phyloP scores from a whole-genome alignment of 2,113 vertebrate species.

The Pipa parva region DNA sequence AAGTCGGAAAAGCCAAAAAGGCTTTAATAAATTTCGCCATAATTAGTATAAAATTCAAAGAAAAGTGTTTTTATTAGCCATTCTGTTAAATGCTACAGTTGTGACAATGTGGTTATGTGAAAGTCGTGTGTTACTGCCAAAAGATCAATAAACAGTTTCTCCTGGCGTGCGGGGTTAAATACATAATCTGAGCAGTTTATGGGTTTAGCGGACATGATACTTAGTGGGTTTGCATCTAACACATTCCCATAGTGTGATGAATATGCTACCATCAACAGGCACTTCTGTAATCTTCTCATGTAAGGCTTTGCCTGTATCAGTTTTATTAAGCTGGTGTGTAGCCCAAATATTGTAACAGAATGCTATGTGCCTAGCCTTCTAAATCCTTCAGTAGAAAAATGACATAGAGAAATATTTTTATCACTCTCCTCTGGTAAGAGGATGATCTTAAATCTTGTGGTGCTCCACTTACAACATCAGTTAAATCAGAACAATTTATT shows the following conservation, averaged over 20 bases:
- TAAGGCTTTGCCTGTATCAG: constrained; percentile 27
- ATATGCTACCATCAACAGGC: constrained; percentile 8
- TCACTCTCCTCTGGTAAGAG: constrained; percentile 22
- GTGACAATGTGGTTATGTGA: no score
- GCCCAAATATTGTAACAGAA: constrained; percentile 30
- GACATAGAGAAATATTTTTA: constrained; percentile 22
- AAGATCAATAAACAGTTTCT: neutral
- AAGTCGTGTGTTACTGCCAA: no score
- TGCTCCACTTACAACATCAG: constrained; percentile 30
- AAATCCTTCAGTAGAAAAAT: constrained; percentile 34
- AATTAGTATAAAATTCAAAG: no score
- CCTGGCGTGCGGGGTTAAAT: neutral
- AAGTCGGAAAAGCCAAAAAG: no score
- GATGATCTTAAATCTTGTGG: constrained; percentile 40
- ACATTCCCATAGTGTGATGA: constrained; percentile 14
- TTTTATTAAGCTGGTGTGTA: constrained; percentile 28
- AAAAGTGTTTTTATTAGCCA: no score
- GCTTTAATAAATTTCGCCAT: no score
- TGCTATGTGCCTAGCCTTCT: constrained; percentile 15
- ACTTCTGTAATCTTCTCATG: constrained; percentile 20
- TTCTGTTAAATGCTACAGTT: no score
- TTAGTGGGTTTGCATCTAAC: constrained; percentile 13
- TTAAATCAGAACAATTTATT: constrained; percentile 6
- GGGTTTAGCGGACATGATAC: constrained; percentile 23
- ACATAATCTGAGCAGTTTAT: constrained; percentile 16